Evolutionary conservation across 1,140 invertebrate genomes (phyloP), one percentile per base, ranked within the genome.

Genomic region (Harpegnathos saltator): DNA sequence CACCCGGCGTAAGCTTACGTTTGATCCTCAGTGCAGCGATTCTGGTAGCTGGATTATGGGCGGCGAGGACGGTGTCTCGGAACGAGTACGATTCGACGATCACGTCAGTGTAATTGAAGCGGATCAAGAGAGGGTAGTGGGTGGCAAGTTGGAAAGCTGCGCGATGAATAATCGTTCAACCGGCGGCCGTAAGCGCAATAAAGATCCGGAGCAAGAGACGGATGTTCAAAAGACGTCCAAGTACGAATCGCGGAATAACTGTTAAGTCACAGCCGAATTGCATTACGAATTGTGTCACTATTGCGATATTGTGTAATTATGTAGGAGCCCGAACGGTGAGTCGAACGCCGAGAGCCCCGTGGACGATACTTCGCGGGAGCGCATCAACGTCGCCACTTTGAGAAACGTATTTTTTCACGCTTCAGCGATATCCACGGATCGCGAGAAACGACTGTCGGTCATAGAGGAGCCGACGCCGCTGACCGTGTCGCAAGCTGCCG

Each of bases 21-120:
- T 91, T 12, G 92, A 92, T 80, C 89, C 92, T 48, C 93, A 94
- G 52, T 91, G 89, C 1, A 94, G 94, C 54, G 94, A 95, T 50
- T 93, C 92, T 0, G 93, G 90, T 63, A 95, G 90, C 74, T 93
- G 93, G 90, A 92, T 90, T 7, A 91, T 89, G 15, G 93, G 92
- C 17, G 93, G 91, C 4, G 96, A 96, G 82, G 96, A 96, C 80
- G 95, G 95, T 66, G 94, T 93, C 7, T 96, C 95, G 0, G 95
- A 96, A 87, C 90, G 95, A 0, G 95, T 95, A 3, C 92, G 95
- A 48, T 95, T 95, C 82, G 95, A 96, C 82, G 95, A 96, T 87
- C 95, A 95, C 65, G 94, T 95, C 22, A 95, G 94, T 69, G 94
- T 94, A 50, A 92, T 94, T n/a, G 93, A 94, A 44, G 88, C 92